phyloP scores from a whole-genome alignment of 2,113 vertebrate genomes.

The Macrotis lagotis region DNA sequence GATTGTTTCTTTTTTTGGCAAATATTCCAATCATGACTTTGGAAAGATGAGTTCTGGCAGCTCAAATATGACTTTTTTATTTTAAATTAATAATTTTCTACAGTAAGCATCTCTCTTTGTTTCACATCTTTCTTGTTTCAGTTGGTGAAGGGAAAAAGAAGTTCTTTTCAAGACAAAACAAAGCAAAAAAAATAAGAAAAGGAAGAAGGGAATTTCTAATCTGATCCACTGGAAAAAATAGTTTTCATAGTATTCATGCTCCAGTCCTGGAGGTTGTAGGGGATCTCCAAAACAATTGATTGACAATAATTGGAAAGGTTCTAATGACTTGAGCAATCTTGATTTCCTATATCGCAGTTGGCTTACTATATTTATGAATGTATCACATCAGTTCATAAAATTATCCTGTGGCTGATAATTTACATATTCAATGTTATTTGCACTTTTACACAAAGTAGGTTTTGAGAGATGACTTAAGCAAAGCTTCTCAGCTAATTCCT shows the following conservation, averaged over 20 bases:
- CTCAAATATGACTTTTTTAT: not conserved
- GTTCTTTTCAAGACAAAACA: not conserved
- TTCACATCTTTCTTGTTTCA: not conserved
- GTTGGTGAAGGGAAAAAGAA: not conserved
- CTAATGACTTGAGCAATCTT: fast-evolving
- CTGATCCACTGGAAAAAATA: not conserved
- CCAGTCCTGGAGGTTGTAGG: not conserved
- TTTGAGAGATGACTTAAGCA: conserved; percentile 16
- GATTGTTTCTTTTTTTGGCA: not conserved
- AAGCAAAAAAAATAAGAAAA: not conserved
- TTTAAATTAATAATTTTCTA: conserved; percentile 26
- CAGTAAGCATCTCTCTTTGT: not conserved
- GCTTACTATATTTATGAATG: not conserved
- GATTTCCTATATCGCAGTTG: not conserved
- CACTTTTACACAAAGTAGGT: not conserved
- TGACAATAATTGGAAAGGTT: not conserved
- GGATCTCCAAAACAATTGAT: not conserved
- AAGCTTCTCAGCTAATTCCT: not conserved
- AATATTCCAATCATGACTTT: not conserved
- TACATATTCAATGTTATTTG: not conserved
- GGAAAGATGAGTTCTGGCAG: not conserved
- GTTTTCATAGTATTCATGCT: not conserved
- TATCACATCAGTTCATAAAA: too few relatives aligned
- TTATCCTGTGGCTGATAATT: not conserved
- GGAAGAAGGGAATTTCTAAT: not conserved